Percentiles rank a stretch among this genome's conserved stretches.
Evolutionary conservation across 2,113 vertebrate species (phyloP).

Genomic region (Callithrix jacchus): DNA sequence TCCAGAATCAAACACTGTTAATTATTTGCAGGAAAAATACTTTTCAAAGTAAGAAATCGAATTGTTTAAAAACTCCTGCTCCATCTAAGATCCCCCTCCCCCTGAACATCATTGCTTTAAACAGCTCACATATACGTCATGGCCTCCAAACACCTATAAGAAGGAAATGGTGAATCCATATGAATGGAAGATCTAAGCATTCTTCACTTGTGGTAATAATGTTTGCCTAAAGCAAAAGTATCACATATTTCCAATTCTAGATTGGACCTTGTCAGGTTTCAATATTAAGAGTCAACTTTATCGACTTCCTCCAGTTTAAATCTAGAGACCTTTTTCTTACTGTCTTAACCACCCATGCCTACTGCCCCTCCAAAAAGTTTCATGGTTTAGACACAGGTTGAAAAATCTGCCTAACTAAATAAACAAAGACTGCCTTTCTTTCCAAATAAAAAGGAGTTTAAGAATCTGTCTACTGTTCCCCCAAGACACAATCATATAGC

Average conservation of each 20-base stretch:
- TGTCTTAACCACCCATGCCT: slow-evolving; percentile 43
- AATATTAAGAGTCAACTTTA: slow-evolving; percentile 56
- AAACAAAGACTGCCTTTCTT: slow-evolving; percentile 69
- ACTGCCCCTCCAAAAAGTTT: slow-evolving; percentile 32
- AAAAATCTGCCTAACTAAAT: slow-evolving; percentile 63
- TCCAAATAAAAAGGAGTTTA: slow-evolving; percentile 53
- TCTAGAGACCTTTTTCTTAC: slow-evolving; percentile 56
- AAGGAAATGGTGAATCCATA: slow-evolving; percentile 76
- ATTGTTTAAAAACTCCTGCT: slow-evolving; percentile 80
- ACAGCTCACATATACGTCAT: slow-evolving; percentile 81
- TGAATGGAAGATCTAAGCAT: slow-evolving; percentile 66
- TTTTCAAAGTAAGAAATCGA: slow-evolving; percentile 84
- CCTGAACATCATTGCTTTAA: slow-evolving; percentile 79
- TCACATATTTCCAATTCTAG: slow-evolving; percentile 55
- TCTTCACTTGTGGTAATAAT: slow-evolving; percentile 54
- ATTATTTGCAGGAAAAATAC: slow-evolving; percentile 83
- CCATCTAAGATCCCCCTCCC: slow-evolving; percentile 77
- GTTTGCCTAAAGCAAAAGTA: slow-evolving; percentile 54
- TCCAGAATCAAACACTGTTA: slow-evolving; percentile 77
- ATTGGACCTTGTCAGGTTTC: slow-evolving; percentile 31
- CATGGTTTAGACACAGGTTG: slow-evolving; percentile 73
- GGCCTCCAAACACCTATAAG: slow-evolving; percentile 76
- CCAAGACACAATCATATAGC: slow-evolving; percentile 61
- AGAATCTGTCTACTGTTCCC: slow-evolving; percentile 73
- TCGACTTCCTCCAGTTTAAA: slow-evolving; percentile 59